A percentile compares a stretch with the other conserved stretches of the same genome.
These are phyloP conservation scores for Hydra vulgaris DNA, from an alignment of 30 jellyfish, hydroid and myxozoan genomes.

Conservation along the genomic window DNA sequence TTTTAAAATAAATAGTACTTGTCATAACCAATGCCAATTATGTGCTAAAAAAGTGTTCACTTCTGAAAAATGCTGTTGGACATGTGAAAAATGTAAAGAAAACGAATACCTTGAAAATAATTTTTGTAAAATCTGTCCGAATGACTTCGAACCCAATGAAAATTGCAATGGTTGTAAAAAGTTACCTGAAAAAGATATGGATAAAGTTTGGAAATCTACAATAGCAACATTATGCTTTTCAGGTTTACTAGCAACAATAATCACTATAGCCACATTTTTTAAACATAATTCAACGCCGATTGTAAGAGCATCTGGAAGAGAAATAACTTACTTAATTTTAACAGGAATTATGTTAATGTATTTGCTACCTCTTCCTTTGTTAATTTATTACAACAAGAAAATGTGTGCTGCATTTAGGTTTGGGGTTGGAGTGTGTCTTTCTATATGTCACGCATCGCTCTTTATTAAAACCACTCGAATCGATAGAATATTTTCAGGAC, in stretches of 20 bases:
- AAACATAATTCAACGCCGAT: conserved; percentile 59
- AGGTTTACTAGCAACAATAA: conserved; percentile 55
- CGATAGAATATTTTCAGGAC: conserved; percentile 82
- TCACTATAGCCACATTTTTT: conserved; percentile 35
- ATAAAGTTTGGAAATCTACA: conserved; percentile 51
- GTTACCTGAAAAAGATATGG: conserved; percentile 37
- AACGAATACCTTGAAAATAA: conserved; percentile 42
- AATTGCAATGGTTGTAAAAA: conserved; percentile 37
- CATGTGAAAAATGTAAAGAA: conserved; percentile 39
- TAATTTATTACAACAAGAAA: conserved; percentile 34
- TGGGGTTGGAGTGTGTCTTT: conserved; percentile 58
- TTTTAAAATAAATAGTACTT: conserved; percentile 2
- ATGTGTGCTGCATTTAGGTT: conserved; percentile 65
- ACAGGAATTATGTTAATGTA: conserved; percentile 36
- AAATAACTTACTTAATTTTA: conserved; percentile 51
- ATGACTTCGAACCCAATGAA: conserved; percentile 19
- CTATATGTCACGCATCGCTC: conserved; percentile 62
- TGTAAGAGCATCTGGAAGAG: conserved; percentile 76
- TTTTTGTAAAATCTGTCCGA: conserved; percentile 24
- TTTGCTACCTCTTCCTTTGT: conserved; percentile 51
- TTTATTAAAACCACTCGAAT: conserved; percentile 77
- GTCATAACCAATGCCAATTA: conserved; percentile 4
- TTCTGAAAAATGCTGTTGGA: conserved; percentile 58
- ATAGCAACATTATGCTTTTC: conserved; percentile 48
- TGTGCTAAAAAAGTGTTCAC: not conserved